These are phyloP conservation scores for Dusona sp. DNA, from an alignment of 2,888 invertebrate species.

Conservation along the genomic window DNA sequence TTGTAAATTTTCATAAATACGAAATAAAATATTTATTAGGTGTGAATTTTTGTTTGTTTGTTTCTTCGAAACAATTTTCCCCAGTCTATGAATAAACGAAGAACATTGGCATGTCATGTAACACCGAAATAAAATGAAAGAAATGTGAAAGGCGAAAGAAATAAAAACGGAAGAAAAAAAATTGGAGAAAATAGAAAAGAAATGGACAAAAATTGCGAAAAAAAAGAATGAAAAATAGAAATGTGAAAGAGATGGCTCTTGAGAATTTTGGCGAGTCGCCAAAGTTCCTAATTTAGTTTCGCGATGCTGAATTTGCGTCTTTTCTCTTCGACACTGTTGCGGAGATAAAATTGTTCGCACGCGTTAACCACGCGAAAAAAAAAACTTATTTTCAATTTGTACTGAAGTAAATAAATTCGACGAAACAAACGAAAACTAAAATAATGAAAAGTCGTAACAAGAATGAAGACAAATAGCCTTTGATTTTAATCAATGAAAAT, in stretches of 20 bases:
- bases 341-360: slow-evolving; percentile 25
- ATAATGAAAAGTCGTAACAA: not conserved
- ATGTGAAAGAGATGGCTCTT: slow-evolving; percentile 27
- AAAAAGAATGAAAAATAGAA: slow-evolving; percentile 6
- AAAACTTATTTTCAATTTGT: not conserved
- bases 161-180: not conserved
- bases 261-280: slow-evolving; percentile 71
- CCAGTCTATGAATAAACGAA: not conserved
- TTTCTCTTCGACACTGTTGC: slow-evolving; percentile 47
- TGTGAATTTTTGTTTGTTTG: not conserved
- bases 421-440: not conserved
- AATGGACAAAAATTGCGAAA: not conserved
- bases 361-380: not conserved
- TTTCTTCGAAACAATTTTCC: not conserved
- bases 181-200: slow-evolving; percentile 2
- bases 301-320: slow-evolving; percentile 61
- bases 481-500: not conserved
- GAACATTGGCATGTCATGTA: not conserved
- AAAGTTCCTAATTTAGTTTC: slow-evolving; percentile 70
- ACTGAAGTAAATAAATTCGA: not conserved
- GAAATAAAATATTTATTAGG: not conserved
- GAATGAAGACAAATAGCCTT: not conserved
- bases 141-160: not conserved
- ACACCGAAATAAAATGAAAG: not conserved
- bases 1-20: not conserved